Percentiles rank a stretch among this genome's conserved stretches.
Evolutionary conservation across 2,113 vertebrate species (phyloP).

Genomic region (Pipra filicauda): DNA sequence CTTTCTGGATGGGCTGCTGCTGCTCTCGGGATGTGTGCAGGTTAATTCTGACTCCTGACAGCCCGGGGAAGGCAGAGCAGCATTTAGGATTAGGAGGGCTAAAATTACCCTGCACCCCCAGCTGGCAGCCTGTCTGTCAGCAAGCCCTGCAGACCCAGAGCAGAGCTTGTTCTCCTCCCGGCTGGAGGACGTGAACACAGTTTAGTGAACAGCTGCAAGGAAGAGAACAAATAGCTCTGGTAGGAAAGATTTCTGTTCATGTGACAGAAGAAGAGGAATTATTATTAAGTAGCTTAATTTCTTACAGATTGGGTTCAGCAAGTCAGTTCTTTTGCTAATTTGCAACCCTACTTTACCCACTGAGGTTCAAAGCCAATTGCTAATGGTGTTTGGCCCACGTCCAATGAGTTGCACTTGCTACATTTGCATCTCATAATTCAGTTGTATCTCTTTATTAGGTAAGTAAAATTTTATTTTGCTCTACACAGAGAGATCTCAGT

Average conservation of each 20-base stretch:
- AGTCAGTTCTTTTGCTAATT: not conserved
- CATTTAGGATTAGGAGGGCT: not conserved
- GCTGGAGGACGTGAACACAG: not conserved
- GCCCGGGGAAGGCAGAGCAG: not conserved
- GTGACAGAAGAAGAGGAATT: not conserved
- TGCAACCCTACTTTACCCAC: not conserved
- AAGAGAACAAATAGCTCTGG: not conserved
- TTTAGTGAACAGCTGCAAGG: not conserved
- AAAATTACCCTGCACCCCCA: not conserved
- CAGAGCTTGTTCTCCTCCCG: not conserved
- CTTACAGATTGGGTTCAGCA: not conserved
- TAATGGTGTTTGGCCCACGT: not conserved
- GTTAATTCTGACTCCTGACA: constrained; percentile 3
- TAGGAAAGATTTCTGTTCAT: not conserved
- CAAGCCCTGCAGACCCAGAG: not conserved
- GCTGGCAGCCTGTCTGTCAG: not conserved
- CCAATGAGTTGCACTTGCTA: not conserved
- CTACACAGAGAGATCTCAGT: not conserved
- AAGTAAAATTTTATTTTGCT: not conserved
- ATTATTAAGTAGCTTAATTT: not conserved
- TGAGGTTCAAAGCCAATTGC: not conserved
- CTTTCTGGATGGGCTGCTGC: not conserved
- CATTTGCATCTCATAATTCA: not conserved
- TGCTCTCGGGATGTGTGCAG: not conserved
- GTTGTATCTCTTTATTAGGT: not conserved